phyloP scores from a whole-genome alignment of 2,888 invertebrate species.

The Mythimna ferrago region DNA sequence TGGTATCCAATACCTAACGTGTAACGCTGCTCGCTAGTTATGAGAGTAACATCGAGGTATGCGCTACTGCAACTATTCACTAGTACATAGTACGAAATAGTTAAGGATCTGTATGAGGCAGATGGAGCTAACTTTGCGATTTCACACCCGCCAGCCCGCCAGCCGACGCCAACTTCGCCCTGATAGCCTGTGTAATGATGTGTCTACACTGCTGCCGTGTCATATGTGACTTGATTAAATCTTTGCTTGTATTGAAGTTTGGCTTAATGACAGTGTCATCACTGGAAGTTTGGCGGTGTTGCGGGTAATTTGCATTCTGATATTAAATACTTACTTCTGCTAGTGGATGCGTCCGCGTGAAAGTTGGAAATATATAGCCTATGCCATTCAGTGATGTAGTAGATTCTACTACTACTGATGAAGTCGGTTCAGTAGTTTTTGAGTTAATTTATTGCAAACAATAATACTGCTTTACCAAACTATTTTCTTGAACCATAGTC shows the following conservation, averaged over 20 bases:
- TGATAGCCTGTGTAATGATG: conserved; percentile 57
- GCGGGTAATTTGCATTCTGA: conserved; percentile 17
- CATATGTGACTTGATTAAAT: conserved; percentile 50
- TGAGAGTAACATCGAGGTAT: conserved; percentile 32
- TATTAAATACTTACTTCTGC: background rate
- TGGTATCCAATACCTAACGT: conserved; percentile 28
- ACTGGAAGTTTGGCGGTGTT: conserved; percentile 26
- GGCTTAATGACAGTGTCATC: conserved; percentile 33
- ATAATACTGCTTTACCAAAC: too few species aligned
- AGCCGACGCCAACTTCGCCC: conserved; percentile 65
- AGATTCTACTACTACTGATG: too few species aligned
- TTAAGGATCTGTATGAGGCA: conserved; percentile 71
- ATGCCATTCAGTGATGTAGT: too few species aligned
- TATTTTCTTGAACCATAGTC: too few species aligned
- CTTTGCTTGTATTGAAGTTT: conserved; percentile 42
- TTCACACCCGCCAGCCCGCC: conserved; percentile 70
- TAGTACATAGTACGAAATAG: conserved; percentile 65
- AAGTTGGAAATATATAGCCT: too few species aligned
- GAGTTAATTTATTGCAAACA: too few species aligned
- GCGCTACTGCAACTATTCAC: conserved; percentile 60
- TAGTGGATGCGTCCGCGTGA: too few species aligned
- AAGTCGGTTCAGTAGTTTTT: too few species aligned
- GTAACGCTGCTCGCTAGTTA: conserved; percentile 31
- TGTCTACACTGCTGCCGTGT: conserved; percentile 46
- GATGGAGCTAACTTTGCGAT: conserved; percentile 72